These are phyloP conservation scores for Drosophila pseudotakahashii DNA, from an alignment of 2,888 invertebrate species.

Conservation along the genomic window DNA sequence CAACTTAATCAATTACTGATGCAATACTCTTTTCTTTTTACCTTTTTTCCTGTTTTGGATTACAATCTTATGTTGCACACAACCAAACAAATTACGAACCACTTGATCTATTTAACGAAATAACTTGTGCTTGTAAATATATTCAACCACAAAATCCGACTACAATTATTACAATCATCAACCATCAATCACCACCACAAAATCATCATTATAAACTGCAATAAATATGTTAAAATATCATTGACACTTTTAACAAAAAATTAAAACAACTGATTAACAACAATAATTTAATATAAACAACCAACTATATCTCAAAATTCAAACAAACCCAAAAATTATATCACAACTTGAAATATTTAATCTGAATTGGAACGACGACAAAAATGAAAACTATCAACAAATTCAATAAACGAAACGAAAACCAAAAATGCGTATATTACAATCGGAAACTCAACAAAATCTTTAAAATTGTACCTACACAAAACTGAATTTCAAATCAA, in stretches of 20 bases:
- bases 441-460: conserved; percentile 29
- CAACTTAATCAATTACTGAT: conserved; percentile 61
- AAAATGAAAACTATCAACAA: conserved; percentile 36
- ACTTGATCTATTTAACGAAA: conserved; percentile 39
- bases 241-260: conserved; percentile 19
- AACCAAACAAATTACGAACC: conserved; percentile 39
- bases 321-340: conserved; percentile 28
- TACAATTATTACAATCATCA: conserved; percentile 23
- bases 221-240: conserved; percentile 22
- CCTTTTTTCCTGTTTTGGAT: conserved; percentile 70
- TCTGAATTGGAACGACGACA: conserved; percentile 28
- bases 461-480: conserved; percentile 13
- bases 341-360: conserved; percentile 28
- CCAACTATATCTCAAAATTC: conserved; percentile 25
- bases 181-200: conserved; percentile 25
- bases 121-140: conserved; percentile 39
- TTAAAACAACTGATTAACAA: conserved; percentile 9
- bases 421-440: conserved; percentile 19
- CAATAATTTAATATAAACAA: conserved; percentile 22
- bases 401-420: conserved; percentile 17
- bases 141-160: conserved; percentile 25
- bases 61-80: conserved; percentile 66
- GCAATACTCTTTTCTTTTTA: conserved; percentile 63
- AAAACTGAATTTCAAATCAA: conserved; percentile 14
- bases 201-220: conserved; percentile 12